A percentile compares a stretch with the other conserved stretches of the same genome.
Evolutionary conservation across 2,113 vertebrate species (phyloP).

Genomic region (Gnathonemus longibarbis): DNA sequence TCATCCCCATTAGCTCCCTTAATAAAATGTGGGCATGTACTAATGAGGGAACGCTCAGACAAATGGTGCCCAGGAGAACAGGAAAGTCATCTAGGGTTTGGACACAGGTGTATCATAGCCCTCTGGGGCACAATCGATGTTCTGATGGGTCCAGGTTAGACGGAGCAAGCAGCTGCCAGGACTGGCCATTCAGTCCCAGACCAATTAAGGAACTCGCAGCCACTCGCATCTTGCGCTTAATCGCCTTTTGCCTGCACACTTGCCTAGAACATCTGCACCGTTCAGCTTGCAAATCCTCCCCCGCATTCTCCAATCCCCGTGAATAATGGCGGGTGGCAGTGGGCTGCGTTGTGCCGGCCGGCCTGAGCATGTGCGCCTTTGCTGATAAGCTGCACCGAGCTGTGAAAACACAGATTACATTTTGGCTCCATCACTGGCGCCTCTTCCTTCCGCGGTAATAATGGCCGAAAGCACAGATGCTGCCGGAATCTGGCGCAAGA

Average conservation of each 20-base stretch:
- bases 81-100: not conserved
- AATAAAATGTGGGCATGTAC: not conserved
- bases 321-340: slow-evolving; percentile 43
- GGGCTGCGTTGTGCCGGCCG: slow-evolving; percentile 45
- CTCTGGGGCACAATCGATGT: not conserved
- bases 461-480: slow-evolving; percentile 50
- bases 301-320: slow-evolving; percentile 20
- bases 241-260: not conserved
- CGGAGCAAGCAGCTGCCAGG: not conserved
- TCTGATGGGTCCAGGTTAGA: not conserved
- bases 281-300: slow-evolving; percentile 50
- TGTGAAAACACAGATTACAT: slow-evolving; percentile 70
- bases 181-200: not conserved
- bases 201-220: not conserved
- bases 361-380: slow-evolving; percentile 45
- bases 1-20: slow-evolving; percentile 26
- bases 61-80: not conserved
- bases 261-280: slow-evolving; percentile 49
- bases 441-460: slow-evolving; percentile 45
- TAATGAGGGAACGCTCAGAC: not conserved
- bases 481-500: slow-evolving; percentile 25
- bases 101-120: not conserved
- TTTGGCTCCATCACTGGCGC: slow-evolving; percentile 48
- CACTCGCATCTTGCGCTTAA: not conserved
- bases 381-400: slow-evolving; percentile 59